A percentile compares a stretch with the other conserved stretches of the same genome.
Conservation (phyloP, 1,140 invertebrate species). For the Nephila pilipes region DNA sequence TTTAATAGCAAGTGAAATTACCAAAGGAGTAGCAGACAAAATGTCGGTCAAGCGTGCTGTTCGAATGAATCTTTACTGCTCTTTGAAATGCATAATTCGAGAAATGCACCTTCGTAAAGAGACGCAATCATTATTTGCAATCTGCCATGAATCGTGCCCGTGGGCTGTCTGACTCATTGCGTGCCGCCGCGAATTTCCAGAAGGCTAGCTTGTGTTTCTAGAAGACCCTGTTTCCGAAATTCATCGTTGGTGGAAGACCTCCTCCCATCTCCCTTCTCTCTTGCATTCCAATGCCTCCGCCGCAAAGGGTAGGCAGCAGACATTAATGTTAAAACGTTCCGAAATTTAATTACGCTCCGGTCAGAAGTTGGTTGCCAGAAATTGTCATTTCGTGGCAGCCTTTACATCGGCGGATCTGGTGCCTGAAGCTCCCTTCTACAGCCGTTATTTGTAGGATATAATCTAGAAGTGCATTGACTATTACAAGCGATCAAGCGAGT, state of each 20-base stretch:
- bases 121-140: constrained; percentile 22
- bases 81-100: neutral
- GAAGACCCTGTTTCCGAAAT: constrained; percentile 25
- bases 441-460: constrained; percentile 14
- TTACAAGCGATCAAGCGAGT: neutral
- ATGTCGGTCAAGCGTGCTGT: neutral
- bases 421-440: constrained; percentile 4
- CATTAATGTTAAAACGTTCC: constrained; percentile 31
- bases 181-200: constrained; percentile 15
- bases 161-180: constrained; percentile 28
- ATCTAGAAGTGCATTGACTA: constrained; percentile 2
- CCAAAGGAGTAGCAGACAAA: neutral
- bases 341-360: constrained; percentile 37
- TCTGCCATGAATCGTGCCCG: constrained; percentile 25
- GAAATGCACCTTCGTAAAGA: constrained; percentile 26
- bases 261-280: neutral
- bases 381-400: constrained; percentile 29
- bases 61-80: constrained; percentile 33
- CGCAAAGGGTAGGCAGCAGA: constrained; percentile 7
- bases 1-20: constrained; percentile 1
- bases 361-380: constrained; percentile 31
- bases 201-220: neutral
- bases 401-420: neutral
- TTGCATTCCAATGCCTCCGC: constrained; percentile 14
- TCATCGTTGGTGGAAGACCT: neutral